Conservation (phyloP, 2,113 vertebrate species). For the Gyps fulvus region DNA sequence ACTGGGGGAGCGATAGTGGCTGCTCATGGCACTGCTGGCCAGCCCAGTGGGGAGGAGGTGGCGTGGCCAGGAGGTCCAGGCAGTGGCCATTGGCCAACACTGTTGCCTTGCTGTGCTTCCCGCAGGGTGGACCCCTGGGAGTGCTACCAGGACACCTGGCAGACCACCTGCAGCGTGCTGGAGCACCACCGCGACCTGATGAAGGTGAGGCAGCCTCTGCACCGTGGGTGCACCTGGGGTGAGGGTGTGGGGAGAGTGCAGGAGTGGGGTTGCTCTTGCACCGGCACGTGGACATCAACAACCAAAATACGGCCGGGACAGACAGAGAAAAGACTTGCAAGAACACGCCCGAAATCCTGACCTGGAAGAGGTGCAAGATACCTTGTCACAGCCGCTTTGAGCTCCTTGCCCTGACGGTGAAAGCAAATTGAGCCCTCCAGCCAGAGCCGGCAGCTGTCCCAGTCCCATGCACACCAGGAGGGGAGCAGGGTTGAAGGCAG, state of each 20-base stretch:
- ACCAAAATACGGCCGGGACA: fast-evolving
- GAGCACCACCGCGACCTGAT: conserved; percentile 97
- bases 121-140: conserved; percentile 97
- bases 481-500: not conserved
- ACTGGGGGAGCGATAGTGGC: fast-evolving
- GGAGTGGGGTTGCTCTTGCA: not conserved
- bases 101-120: not conserved
- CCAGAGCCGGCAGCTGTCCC: not conserved
- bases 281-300: not conserved
- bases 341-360: not conserved
- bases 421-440: not conserved
- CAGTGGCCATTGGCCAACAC: not conserved
- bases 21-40: not conserved
- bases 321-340: not conserved
- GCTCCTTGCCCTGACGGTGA: not conserved
- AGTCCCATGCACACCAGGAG: no score
- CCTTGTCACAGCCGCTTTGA: not conserved
- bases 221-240: fast-evolving
- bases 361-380: not conserved
- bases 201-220: conserved; percentile 78
- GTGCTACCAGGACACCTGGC: conserved; percentile 98
- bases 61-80: not conserved
- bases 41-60: not conserved
- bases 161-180: conserved; percentile 95
- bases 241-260: fast-evolving